These are phyloP conservation scores for Drosophila borborema DNA, from an alignment of 2,888 invertebrate species.

Conservation along the genomic window DNA sequence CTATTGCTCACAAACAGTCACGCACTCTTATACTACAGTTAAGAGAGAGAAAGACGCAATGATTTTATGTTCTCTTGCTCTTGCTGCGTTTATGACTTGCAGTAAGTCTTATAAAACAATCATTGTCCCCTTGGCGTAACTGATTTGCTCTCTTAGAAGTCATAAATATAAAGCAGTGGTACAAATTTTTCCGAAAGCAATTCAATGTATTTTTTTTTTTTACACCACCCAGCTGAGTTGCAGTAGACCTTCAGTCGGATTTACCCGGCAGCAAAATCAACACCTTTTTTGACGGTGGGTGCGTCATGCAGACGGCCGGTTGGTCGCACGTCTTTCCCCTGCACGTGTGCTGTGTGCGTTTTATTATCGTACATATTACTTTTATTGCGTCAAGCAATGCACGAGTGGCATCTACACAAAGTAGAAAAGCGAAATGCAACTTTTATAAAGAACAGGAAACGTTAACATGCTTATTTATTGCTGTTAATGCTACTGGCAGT, in stretches of 20 bases:
- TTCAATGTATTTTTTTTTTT: slow-evolving; percentile 33
- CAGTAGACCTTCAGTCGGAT: slow-evolving; percentile 39
- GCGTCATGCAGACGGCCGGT: not conserved
- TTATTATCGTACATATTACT: slow-evolving; percentile 42
- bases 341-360: slow-evolving; percentile 63
- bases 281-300: slow-evolving; percentile 58
- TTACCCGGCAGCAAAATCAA: slow-evolving; percentile 56
- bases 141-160: slow-evolving; percentile 47
- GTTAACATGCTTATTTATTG: not conserved
- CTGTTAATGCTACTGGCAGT: not conserved
- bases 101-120: slow-evolving; percentile 34
- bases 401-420: slow-evolving; percentile 1
- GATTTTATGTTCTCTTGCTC: slow-evolving; percentile 1
- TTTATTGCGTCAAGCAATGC: not conserved
- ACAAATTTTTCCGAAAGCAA: slow-evolving; percentile 49
- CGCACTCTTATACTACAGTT: not conserved
- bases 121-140: slow-evolving; percentile 16
- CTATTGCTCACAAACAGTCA: slow-evolving; percentile 7
- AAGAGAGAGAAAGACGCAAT: not conserved
- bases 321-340: slow-evolving; percentile 19
- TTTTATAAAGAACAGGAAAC: not conserved
- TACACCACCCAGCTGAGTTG: slow-evolving; percentile 8
- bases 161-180: slow-evolving; percentile 58
- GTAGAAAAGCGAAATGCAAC: not conserved
- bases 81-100: slow-evolving; percentile 46